Conservation (phyloP, 2,797 vertebrate genomes). For the Chloroceryle amazona region DNA sequence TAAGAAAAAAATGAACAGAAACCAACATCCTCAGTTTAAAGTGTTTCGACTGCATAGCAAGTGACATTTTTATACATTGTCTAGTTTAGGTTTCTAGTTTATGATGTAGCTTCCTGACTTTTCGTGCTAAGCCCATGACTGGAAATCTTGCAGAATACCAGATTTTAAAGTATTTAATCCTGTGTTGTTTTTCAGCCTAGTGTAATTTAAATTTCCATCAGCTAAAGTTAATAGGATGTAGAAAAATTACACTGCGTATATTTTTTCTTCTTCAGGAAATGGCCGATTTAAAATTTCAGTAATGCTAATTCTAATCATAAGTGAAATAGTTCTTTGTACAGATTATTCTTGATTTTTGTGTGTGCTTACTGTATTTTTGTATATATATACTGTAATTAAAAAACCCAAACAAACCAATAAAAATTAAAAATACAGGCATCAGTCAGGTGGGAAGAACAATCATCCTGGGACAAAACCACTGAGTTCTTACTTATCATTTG, state of each 20-base stretch:
- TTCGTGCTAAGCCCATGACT: not conserved
- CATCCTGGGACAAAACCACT: not conserved
- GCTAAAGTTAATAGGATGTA: not conserved
- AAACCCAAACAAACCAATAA: not conserved
- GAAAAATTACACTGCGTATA: not conserved
- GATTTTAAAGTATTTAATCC: not conserved
- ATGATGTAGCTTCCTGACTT: not conserved
- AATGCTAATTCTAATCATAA: not conserved
- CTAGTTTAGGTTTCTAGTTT: not conserved
- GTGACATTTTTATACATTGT: not conserved
- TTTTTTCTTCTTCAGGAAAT: not conserved
- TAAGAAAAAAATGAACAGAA: not conserved
- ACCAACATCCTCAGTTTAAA: not conserved
- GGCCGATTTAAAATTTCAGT: not conserved
- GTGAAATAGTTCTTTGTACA: not conserved
- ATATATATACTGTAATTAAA: too few relatives aligned
- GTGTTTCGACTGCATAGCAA: not conserved
- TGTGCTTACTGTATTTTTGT: not conserved
- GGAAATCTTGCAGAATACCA: not conserved
- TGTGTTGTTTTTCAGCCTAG: not conserved
- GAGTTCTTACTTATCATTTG: not conserved
- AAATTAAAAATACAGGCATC: not conserved
- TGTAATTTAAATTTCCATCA: not conserved
- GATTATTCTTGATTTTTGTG: not conserved
- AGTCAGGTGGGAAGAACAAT: not conserved